Conservation (phyloP, 2,797 vertebrate species). For the Artibeus jamaicensis region DNA sequence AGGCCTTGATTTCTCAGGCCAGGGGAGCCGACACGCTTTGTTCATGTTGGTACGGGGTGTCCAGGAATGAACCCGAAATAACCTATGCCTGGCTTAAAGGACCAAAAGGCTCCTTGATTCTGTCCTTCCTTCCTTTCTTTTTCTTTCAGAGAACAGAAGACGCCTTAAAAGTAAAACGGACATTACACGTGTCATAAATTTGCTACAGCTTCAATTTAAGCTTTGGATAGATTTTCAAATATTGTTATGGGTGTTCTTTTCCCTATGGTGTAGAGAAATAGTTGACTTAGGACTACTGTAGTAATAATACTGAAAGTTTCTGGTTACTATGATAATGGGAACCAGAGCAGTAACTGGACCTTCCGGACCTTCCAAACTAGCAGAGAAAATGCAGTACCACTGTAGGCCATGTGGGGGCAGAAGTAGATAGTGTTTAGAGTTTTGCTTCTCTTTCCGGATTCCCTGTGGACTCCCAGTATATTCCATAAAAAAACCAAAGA, state of each 20-base stretch:
- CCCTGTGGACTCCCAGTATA: not conserved
- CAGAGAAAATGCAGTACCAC: not conserved
- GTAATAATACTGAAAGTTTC: not conserved
- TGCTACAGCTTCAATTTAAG: not conserved
- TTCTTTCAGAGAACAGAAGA: not conserved
- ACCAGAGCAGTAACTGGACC: not conserved
- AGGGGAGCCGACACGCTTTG: not conserved
- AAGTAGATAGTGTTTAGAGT: conserved; percentile 35
- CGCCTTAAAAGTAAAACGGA: not conserved
- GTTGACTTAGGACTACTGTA: not conserved
- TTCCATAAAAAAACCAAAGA: not conserved
- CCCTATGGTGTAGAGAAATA: not conserved
- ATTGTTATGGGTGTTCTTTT: not conserved
- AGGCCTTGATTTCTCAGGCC: not conserved
- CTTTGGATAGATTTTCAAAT: not conserved
- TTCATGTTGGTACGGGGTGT: not conserved
- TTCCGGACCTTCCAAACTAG: not conserved
- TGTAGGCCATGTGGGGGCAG: conserved; percentile 26
- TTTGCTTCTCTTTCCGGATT: not conserved
- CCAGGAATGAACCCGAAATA: not conserved
- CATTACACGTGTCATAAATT: not conserved
- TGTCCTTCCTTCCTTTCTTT: too few species aligned
- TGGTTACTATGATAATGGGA: not conserved
- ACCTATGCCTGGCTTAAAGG: not conserved
- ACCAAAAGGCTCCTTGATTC: not conserved